Base-by-base conservation (phyloP, 2,888 invertebrate species). In the Petrolisthes manimaculis region DNA sequence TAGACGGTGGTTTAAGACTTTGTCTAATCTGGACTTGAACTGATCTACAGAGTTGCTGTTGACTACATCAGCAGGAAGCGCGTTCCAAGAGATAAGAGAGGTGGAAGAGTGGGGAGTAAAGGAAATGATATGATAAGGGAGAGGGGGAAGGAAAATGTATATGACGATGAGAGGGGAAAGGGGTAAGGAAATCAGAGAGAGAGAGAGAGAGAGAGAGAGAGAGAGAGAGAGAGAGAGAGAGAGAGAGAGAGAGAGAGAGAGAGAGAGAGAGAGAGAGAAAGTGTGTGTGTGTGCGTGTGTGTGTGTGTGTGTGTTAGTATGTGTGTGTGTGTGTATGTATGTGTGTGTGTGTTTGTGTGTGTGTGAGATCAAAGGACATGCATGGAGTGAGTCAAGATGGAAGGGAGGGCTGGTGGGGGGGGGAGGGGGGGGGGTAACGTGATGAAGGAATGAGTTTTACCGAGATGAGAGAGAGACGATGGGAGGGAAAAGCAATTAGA, bases 321-420 rank as follows among this genome's bases (percentile, higher is more conserved):
- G 74, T 21, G 74, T 21, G 74, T 21, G 74, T 21, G 74, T 21
- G 74, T n/a, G 74, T n/a, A n/a, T n/a, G 74, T n/a, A n/a, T n/a
- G 74, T n/a, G 74, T n/a, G 74, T n/a, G 74, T n/a, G 74, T n/a
- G 74, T n/a, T 8, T n/a, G 74, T n/a, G 74, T 21, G 74, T 21
- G 74, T 21, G 74, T 21, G 4, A n/a, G 74, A n/a, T 12, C 8
- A 21, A 74, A 21, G 24, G 74, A 74, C 8, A 74, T 18, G 18
- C 14, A 67, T 12, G 18, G 67, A 67, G 67, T 14, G 67, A 67
- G 67, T 14, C 14, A 67, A 18, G 18, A 18, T 14, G 67, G 18
- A 18, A 67, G 67, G 18, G 67, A 67, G 67, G 3, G 67, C 1
- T 12, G 18, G 61, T 9, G 61, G 14, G 61, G 14, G 61, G 14